Evolutionary conservation across 2,888 invertebrate species (phyloP).

Genomic region (Drosophila ezoana): DNA sequence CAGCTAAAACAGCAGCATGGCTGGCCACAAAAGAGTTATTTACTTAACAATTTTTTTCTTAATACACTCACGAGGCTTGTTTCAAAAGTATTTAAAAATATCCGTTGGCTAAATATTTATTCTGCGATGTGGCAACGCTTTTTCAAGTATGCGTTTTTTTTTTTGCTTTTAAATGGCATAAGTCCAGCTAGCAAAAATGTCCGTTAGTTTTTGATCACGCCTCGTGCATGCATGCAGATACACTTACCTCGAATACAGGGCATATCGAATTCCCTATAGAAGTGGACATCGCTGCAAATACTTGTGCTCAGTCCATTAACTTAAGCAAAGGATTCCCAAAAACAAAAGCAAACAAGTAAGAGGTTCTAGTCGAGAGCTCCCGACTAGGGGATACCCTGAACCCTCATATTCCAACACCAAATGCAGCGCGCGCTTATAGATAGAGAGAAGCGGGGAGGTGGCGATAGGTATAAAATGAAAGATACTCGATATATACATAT

Average conservation of each 20-base stretch:
- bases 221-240: slow-evolving; percentile 36
- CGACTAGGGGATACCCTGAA: too few relatives aligned
- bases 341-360: too few relatives aligned
- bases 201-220: slow-evolving; percentile 33
- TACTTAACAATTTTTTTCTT: slow-evolving; percentile 52
- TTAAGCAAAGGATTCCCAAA: too few relatives aligned
- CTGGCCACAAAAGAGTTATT: slow-evolving; percentile 65
- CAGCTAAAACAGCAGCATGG: slow-evolving; percentile 46
- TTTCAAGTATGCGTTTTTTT: background rate
- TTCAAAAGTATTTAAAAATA: slow-evolving; percentile 36
- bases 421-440: too few relatives aligned
- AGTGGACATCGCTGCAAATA: background rate
- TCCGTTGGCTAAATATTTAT: slow-evolving; percentile 14
- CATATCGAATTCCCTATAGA: background rate
- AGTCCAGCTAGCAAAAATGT: slow-evolving; percentile 2
- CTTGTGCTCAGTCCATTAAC: background rate
- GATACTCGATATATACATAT: too few relatives aligned
- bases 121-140: slow-evolving; percentile 25
- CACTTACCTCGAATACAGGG: slow-evolving; percentile 12
- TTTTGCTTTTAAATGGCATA: background rate
- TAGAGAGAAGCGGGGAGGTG: too few relatives aligned
- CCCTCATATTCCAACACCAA: too few relatives aligned
- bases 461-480: too few relatives aligned
- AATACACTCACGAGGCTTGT: slow-evolving; percentile 48
- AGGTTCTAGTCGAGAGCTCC: too few relatives aligned